These are phyloP conservation scores for Lasioglossum baleicum DNA, from an alignment of 1,140 invertebrate genomes.

Conservation along the genomic window DNA sequence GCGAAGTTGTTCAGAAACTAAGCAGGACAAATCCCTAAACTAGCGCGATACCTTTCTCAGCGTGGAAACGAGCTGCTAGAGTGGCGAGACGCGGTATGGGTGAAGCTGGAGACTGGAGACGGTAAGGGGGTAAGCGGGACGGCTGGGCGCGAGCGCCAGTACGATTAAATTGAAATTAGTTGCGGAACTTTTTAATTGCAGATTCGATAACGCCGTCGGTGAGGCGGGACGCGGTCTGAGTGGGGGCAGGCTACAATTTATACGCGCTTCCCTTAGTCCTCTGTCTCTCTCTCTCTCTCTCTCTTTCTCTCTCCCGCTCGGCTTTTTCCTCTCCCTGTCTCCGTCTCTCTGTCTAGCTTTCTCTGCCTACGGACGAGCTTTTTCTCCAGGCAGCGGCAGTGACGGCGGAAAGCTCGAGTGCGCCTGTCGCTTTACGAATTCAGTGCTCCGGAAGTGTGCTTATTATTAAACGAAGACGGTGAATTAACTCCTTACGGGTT, in stretches of 20 bases:
- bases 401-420: conserved; percentile 24
- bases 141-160: conserved; percentile 49
- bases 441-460: conserved; percentile 63
- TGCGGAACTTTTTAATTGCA: conserved; percentile 77
- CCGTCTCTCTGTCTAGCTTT: background rate
- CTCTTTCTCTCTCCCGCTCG: background rate
- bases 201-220: conserved; percentile 70
- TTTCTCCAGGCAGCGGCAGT: background rate
- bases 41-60: conserved; percentile 18
- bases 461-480: conserved; percentile 68
- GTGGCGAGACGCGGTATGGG: background rate
- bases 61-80: background rate
- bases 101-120: background rate
- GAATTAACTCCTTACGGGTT: conserved; percentile 59
- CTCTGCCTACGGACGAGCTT: no score
- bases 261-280: conserved; percentile 49
- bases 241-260: conserved; percentile 65
- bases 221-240: conserved; percentile 33
- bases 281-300: background rate
- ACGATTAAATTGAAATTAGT: conserved; percentile 77
- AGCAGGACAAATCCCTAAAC: conserved; percentile 28
- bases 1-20: background rate
- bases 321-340: conserved; percentile 15
- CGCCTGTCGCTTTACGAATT: conserved; percentile 58
- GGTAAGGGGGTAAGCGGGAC: conserved; percentile 37